Evolutionary conservation across 2,888 invertebrate species (phyloP), one percentile per base, ranked within the genome.

Genomic region (Diaprepes abbreviatus): DNA sequence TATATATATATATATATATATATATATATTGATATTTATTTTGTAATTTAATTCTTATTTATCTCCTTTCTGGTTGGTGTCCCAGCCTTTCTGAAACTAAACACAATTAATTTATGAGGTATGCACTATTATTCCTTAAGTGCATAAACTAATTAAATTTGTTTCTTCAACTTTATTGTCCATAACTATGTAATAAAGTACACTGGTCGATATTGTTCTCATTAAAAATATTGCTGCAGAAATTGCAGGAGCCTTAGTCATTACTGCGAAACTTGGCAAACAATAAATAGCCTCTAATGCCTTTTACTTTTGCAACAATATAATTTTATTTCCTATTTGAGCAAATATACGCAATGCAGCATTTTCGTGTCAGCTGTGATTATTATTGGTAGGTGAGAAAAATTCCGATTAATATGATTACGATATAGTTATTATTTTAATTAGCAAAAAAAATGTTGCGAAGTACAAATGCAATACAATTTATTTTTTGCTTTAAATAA

Each of bases 251-350:
- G 28, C 10, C 12, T 63, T 36, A 63, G 40, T 63, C 63, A 63
- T 63, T 40, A 52, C 12, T 36, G 24, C 12, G 31, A 58, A 21
- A 28, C 40, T 58, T n/a, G 50, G 33, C 38, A 52, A 24, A 38
- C 52, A 40, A 52, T 52, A 52, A 52, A 52, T 52, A 19, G 52
- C 12, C 28, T 50, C 33, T 59, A 55, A 28, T 16, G 14, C 67
- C 67, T 67, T 60, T 67, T 67, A 60, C 60, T 67, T 67, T 60
- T 50, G 60, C 67, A 45, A 67, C 38, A 28, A 19, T 31, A 55
- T 64, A 55, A 50, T 60, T 67, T 52, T 52, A 38, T 38, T 54
- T 67, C 67, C 60, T 36, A 54, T 60, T 60, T 43, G 33, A 60
- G 67, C n/a, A 45, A 43, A 60, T 66, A 52, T 66, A 52, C 40